phyloP scores from a whole-genome alignment of 2,797 vertebrate species.

The Phyllotis vaccarum region DNA sequence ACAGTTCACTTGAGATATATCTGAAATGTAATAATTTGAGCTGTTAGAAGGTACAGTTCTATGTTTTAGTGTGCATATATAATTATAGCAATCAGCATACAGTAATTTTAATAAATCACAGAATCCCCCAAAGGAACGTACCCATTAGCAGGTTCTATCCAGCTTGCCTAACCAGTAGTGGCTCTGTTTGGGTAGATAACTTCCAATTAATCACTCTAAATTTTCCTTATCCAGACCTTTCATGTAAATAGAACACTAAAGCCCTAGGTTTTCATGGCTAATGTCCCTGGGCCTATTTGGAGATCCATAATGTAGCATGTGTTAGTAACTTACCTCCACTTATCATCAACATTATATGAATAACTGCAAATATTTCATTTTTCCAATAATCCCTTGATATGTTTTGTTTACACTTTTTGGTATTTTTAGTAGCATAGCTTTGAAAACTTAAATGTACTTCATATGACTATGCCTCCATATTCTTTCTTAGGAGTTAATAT shows the following conservation, averaged over 20 bases:
- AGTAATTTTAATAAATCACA: background rate
- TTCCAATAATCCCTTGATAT: background rate
- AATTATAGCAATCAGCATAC: background rate
- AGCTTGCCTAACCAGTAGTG: background rate
- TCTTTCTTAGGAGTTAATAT: background rate
- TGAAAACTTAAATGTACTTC: background rate
- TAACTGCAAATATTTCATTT: background rate
- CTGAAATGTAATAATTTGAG: background rate
- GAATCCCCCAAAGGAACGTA: background rate
- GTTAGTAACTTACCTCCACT: background rate
- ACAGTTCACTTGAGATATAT: background rate
- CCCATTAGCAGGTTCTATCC: background rate
- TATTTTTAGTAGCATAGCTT: background rate
- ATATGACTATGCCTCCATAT: slow-evolving; percentile 13
- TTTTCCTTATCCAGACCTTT: background rate
- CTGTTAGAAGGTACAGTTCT: background rate
- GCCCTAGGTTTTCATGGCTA: background rate
- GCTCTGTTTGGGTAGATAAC: background rate
- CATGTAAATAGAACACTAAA: background rate
- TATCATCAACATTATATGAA: background rate
- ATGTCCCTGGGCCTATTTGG: background rate
- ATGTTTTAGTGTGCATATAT: background rate
- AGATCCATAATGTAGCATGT: background rate
- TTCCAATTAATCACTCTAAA: background rate
- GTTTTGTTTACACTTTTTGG: background rate